Base-by-base conservation (phyloP, 2,888 invertebrate genomes). In the Gnatocerus cornutus region DNA sequence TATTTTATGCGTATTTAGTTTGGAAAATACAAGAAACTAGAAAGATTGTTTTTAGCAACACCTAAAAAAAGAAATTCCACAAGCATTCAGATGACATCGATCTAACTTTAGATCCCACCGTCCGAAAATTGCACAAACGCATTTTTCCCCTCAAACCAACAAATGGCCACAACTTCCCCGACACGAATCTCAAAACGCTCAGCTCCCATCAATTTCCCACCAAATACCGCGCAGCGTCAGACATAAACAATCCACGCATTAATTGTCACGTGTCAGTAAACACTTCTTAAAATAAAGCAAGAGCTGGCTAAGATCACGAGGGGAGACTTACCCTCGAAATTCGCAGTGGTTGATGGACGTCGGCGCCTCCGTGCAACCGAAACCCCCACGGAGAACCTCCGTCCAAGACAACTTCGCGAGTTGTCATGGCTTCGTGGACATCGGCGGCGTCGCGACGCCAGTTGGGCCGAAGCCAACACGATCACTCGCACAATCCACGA, bases 311-410 rank as follows among this genome's bases (percentile, higher is more conserved):
- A 41, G 12, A 13, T 6, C 37, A 37, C 12, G 41, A 10, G 41
- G 12, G 12, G 2, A n/a, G 10, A 88, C 91, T 88, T 86, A 93
- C 93, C 89, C 93, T 90, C 61, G 93, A 92, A 85, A 95, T 92
- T 84, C 91, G 89, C 71, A 95, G 87, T 69, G 93, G 92, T 84
- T 92, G 92, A 82, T 91, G 90, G 78, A 90, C 89, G 86, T 95
- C 94, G 79, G 87, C 89, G 73, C 95, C 95, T 74, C 95, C 95
- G 84, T 93, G 92, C 91, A 95, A 92, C 75, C 95, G 91, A 87
- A 95, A 95, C 80, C 95, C 95, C 95, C 95, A 95, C 77, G 95
- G 95, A 83, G 92, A 90, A 73, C 94, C 94, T 77, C 94, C 95
- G 82, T 90, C 88, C 83, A 95, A 87, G 82, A 90, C 89, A 84